Conservation (phyloP, 1,140 invertebrate species). For the Agrypnia vestita region DNA sequence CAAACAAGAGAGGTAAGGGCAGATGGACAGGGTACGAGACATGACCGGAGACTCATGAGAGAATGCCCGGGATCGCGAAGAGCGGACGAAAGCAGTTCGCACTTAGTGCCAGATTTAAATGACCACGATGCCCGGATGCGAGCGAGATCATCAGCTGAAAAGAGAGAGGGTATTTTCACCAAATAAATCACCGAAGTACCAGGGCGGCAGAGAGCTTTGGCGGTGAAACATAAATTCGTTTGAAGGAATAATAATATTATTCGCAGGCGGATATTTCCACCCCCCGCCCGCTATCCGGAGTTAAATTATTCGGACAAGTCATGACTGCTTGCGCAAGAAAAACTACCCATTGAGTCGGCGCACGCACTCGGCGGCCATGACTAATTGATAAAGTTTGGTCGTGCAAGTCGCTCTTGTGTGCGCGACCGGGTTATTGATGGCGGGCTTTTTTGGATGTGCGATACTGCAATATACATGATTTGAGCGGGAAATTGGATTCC, state of each 20-base stretch:
- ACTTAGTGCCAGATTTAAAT: no score
- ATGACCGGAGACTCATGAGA: no score
- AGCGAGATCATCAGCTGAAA: no score
- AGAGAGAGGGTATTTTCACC: no score
- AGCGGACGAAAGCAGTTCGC: no score
- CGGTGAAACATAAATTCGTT: not conserved
- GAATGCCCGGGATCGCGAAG: no score
- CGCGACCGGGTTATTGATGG: conserved; percentile 20
- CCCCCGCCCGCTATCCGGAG: not conserved
- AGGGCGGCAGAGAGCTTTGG: not conserved
- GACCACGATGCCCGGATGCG: no score
- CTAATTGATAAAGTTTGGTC: conserved; percentile 37
- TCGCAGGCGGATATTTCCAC: no score
- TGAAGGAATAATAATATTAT: no score
- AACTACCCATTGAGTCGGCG: conserved; percentile 12
- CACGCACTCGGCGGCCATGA: not conserved
- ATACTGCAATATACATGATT: not conserved
- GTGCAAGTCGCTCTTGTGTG: not conserved
- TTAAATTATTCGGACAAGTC: conserved; percentile 26
- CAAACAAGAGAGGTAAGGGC: no score
- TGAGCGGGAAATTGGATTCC: not conserved
- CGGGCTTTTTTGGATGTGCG: conserved; percentile 11
- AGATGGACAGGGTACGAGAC: no score
- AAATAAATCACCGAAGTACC: no score
- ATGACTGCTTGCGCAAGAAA: not conserved